Evolutionary conservation across 2,888 invertebrate genomes (phyloP).

Genomic region (Andricus quercusramuli): DNA sequence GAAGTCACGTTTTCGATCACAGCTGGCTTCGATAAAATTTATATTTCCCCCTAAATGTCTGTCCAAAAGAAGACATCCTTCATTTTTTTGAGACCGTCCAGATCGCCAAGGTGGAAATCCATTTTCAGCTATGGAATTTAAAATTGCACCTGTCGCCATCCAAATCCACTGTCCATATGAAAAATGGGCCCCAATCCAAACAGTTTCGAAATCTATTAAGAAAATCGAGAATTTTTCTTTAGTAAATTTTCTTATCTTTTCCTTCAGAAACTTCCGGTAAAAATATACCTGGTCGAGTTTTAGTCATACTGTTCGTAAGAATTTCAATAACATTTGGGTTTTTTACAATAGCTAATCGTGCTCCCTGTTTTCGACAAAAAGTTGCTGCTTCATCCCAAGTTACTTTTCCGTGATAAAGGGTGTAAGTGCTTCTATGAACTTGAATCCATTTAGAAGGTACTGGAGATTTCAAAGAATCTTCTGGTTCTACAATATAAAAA

Average conservation of each 20-base stretch:
- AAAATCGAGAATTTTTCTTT: no score
- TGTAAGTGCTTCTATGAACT: constrained; percentile 75
- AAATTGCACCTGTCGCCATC: constrained; percentile 78
- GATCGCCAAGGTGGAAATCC: constrained; percentile 64
- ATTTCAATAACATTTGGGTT: constrained; percentile 76
- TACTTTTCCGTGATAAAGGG: constrained; percentile 78
- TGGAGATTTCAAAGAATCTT: constrained; percentile 55
- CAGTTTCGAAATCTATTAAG: constrained; percentile 78
- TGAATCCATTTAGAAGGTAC: constrained; percentile 62
- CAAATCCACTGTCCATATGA: constrained; percentile 79
- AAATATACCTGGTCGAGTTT: constrained; percentile 60
- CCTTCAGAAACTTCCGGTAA: neutral
- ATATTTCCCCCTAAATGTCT: constrained; percentile 78
- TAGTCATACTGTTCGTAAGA: constrained; percentile 61
- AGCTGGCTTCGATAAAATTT: constrained; percentile 79
- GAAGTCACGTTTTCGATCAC: constrained; percentile 80
- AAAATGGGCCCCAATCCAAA: constrained; percentile 80
- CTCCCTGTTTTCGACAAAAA: constrained; percentile 79
- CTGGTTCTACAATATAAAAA: constrained; percentile 50
- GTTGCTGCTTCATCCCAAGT: constrained; percentile 80
- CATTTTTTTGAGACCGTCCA: constrained; percentile 63
- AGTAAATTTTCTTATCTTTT: neutral
- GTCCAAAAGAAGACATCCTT: constrained; percentile 80
- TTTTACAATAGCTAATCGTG: constrained; percentile 79
- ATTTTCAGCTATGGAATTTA: constrained; percentile 75